Conservation (phyloP, 2,888 invertebrate species). For the Aspidiotus rigidus region DNA sequence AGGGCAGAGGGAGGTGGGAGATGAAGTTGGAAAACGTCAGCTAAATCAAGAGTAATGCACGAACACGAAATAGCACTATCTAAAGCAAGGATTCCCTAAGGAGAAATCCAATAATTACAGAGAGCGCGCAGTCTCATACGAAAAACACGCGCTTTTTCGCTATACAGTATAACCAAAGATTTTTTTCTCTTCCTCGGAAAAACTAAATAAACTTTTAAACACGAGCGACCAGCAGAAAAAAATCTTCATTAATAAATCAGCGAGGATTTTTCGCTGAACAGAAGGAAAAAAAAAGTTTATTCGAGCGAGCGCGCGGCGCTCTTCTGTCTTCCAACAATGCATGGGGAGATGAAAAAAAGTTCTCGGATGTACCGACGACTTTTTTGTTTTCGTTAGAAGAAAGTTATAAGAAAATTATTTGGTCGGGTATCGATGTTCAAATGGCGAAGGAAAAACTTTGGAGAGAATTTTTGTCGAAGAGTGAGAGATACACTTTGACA, state of each 20-base stretch:
- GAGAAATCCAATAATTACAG: slow-evolving; percentile 32
- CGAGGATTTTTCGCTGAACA: slow-evolving; percentile 12
- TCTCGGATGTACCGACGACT: too few relatives aligned
- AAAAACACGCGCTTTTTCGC: slow-evolving; percentile 23
- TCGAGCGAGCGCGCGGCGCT: too few relatives aligned
- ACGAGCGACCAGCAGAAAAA: slow-evolving; percentile 4
- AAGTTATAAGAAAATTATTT: too few relatives aligned
- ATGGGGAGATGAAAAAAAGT: too few relatives aligned
- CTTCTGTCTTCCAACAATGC: too few relatives aligned
- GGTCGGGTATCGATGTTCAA: too few relatives aligned
- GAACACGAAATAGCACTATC: slow-evolving; percentile 40
- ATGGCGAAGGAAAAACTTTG: too few relatives aligned
- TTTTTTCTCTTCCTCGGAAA: slow-evolving; percentile 21
- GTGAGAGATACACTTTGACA: too few relatives aligned
- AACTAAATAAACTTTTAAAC: slow-evolving; percentile 26
- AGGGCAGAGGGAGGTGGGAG: slow-evolving; percentile 5
- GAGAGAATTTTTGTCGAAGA: too few relatives aligned
- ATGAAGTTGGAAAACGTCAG: slow-evolving; percentile 35
- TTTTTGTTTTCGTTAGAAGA: too few relatives aligned
- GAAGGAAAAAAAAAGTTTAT: too few relatives aligned
- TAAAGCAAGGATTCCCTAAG: slow-evolving; percentile 32
- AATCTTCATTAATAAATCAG: slow-evolving; percentile 30
- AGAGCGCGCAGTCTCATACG: slow-evolving; percentile 28
- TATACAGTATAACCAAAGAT: slow-evolving; percentile 14
- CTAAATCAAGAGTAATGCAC: slow-evolving; percentile 41